Evolutionary conservation across 2,888 invertebrate genomes (phyloP).

Genomic region (Yponomeuta malinellus): DNA sequence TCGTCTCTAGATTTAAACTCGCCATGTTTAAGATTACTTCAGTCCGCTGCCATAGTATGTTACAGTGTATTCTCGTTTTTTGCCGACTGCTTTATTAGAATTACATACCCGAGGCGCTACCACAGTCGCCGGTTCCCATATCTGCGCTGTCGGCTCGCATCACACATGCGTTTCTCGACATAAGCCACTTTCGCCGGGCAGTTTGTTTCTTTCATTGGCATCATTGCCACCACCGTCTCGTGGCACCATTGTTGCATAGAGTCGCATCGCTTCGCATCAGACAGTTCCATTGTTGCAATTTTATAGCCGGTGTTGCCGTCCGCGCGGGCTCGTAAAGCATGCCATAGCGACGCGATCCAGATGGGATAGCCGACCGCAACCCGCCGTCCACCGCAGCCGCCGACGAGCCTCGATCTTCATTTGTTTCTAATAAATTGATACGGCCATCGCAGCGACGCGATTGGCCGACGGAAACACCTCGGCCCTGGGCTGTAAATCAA

Average conservation of each 20-base stretch:
- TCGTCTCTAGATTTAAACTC: background rate
- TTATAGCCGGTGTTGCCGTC: constrained; percentile 73
- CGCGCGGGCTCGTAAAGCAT: constrained; percentile 66
- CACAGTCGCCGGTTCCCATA: constrained; percentile 2
- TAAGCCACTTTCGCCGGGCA: background rate
- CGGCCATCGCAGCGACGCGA: constrained; percentile 34
- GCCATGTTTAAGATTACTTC: constrained; percentile 4
- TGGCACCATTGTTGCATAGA: constrained; percentile 71
- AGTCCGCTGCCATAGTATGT: background rate
- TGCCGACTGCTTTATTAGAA: constrained; percentile 13
- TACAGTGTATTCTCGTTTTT: constrained; percentile 5
- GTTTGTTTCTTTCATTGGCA: constrained; percentile 34
- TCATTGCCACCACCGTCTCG: constrained; percentile 68
- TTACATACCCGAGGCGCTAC: constrained; percentile 14
- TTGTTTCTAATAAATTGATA: constrained; percentile 76
- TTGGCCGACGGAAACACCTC: constrained; percentile 66
- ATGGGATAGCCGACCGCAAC: constrained; percentile 68
- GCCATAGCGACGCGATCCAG: constrained; percentile 51
- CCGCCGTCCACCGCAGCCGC: constrained; percentile 50
- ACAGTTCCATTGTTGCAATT: constrained; percentile 72
- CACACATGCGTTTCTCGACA: constrained; percentile 20
- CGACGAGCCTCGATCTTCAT: constrained; percentile 51
- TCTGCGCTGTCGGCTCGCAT: constrained; percentile 19
- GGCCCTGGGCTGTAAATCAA: constrained; percentile 70
- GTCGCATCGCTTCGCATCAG: constrained; percentile 62